Evolutionary conservation across 2,113 vertebrate species (phyloP), one percentile per base, ranked within the genome.

Genomic region (Vireo altiloquus): DNA sequence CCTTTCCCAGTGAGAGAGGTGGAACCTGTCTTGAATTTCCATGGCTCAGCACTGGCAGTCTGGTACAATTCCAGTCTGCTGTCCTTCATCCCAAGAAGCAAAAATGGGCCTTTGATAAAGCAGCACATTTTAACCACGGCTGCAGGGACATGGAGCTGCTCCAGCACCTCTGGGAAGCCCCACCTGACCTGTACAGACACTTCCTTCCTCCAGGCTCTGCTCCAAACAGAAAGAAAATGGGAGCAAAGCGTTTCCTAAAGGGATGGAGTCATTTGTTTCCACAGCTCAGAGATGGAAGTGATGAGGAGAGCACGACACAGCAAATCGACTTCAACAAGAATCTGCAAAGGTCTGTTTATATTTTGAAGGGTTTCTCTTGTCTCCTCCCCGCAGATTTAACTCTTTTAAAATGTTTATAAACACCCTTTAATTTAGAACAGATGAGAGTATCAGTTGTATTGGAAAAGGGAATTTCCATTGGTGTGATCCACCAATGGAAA

Each of bases 101-200:
- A 9, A 71, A 61, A 14, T 15, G 39, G 22, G 16, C 39, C 49
- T 71, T 25, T 22, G 31, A 5, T 49, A 76, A 82, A 63, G 84
- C 37, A 75, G n/a, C 20, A 15, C 7, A 5, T 42, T 63, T 70
- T 14, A 52, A 17, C 33, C 47, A 4, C 1, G 4, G 50, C 60
- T 64, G 13, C 27, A 15, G 31, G 52, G 54, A 24, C 9, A 1
- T 4, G 0, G 44, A 12, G 28, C 53, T 84, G 25, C 74, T 57
- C 23, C 82, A 52, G 28, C 57, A 13, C 15, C 23, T 52, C 70
- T 33, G 47, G n/a, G 37, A 14, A 84, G 31, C 53, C 28, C 25
- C 47, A 1, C 12, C 28, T 37, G 25, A 8, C 25, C 39, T 9
- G 6, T 4, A 7, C 12, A 12, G 44, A 28, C 1, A 0, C 13